Percentiles rank a stretch among this genome's conserved stretches.
Evolutionary conservation across 2,113 vertebrate species (phyloP).

Genomic region (Phalacrocorax carbo): DNA sequence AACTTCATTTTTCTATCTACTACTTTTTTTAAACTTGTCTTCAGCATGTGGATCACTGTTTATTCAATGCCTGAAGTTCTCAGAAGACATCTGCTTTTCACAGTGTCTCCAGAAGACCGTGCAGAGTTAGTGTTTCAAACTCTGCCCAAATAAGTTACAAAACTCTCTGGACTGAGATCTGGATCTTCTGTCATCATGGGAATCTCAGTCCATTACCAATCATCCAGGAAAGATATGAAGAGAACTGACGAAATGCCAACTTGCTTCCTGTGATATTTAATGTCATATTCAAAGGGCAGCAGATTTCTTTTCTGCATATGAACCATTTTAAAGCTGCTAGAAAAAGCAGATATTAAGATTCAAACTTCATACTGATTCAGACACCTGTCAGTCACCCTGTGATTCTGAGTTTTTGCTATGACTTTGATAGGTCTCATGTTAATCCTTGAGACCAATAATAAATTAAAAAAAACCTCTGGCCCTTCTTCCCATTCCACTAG

Average conservation of each 20-base stretch:
- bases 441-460: not conserved
- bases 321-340: not conserved
- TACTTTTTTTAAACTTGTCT: not conserved
- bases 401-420: not conserved
- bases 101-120: not conserved
- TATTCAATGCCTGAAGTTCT: not conserved
- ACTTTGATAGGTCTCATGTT: not conserved
- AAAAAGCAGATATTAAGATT: not conserved
- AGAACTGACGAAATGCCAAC: not conserved
- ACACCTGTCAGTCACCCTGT: not conserved
- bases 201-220: not conserved
- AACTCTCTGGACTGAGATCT: not conserved
- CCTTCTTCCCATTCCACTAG: not conserved
- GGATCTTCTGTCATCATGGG: not conserved
- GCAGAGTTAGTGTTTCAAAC: not conserved
- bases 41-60: not conserved
- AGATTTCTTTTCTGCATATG: not conserved
- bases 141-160: not conserved
- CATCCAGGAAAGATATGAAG: not conserved
- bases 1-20: not conserved
- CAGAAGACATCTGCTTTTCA: not conserved
- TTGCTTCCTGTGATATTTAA: constrained; percentile 7
- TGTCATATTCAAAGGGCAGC: not conserved
- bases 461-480: not conserved
- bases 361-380: not conserved